phyloP scores from a whole-genome alignment of 1,140 invertebrate species.

The Drosophila mojavensis region DNA sequence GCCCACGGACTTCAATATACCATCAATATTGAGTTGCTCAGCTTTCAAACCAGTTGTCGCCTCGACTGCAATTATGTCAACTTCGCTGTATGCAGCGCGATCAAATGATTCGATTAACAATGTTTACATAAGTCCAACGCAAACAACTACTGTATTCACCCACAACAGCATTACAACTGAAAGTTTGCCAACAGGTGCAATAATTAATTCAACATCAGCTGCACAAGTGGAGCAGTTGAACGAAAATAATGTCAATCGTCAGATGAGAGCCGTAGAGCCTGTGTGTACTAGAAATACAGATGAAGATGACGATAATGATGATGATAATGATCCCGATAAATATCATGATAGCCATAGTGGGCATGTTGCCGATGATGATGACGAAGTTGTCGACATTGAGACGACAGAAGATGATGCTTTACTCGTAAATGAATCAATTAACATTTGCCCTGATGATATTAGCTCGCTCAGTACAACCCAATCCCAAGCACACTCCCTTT shows the following conservation, averaged over 20 bases:
- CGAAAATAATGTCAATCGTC: not conserved
- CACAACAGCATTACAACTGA: slow-evolving; percentile 54
- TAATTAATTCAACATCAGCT: slow-evolving; percentile 9
- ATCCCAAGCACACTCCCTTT: not conserved
- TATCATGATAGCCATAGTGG: slow-evolving; percentile 33
- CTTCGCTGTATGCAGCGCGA: slow-evolving; percentile 58
- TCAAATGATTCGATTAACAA: slow-evolving; percentile 54
- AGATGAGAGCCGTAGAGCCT: slow-evolving; percentile 24
- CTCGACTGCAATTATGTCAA: slow-evolving; percentile 60
- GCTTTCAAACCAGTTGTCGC: slow-evolving; percentile 88
- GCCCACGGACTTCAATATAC: slow-evolving; percentile 53
- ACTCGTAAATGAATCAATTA: slow-evolving; percentile 15
- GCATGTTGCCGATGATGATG: slow-evolving; percentile 85
- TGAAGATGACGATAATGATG: not conserved
- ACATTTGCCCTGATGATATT: slow-evolving; percentile 14
- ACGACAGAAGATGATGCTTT: slow-evolving; percentile 85
- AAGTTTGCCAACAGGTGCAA: slow-evolving; percentile 11
- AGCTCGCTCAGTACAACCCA: slow-evolving; percentile 35
- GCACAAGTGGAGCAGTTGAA: slow-evolving; percentile 23
- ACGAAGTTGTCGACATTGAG: slow-evolving; percentile 87
- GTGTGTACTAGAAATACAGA: too few species aligned
- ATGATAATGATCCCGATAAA: slow-evolving; percentile 69
- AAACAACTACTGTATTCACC: slow-evolving; percentile 81
- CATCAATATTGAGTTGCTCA: slow-evolving; percentile 82
- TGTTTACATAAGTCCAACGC: slow-evolving; percentile 75